Evolutionary conservation across 2,888 invertebrate species (phyloP).

Genomic region (Ichneumoninae sp.): DNA sequence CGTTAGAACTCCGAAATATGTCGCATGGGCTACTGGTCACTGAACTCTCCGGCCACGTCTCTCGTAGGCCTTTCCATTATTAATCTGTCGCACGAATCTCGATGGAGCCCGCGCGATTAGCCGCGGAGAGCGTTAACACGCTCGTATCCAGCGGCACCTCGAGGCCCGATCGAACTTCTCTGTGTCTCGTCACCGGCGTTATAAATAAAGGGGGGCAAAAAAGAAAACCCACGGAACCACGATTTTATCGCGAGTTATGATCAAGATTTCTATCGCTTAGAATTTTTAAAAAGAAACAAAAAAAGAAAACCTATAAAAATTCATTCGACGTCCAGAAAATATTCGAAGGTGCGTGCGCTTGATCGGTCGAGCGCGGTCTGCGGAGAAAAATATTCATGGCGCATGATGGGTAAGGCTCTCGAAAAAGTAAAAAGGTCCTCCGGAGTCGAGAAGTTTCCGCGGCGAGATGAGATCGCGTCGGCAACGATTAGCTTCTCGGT

Average conservation of each 20-base stretch:
- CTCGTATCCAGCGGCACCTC: constrained; percentile 44
- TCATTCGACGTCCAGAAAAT: constrained; percentile 10
- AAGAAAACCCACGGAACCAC: not conserved
- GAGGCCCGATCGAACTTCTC: constrained; percentile 17
- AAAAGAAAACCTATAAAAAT: constrained; percentile 11
- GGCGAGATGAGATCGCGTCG: not conserved
- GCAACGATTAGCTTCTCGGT: not conserved
- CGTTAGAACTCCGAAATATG: constrained; percentile 22
- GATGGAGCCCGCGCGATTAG: constrained; percentile 38
- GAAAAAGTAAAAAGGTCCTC: constrained; percentile 18
- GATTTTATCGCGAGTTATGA: constrained; percentile 32
- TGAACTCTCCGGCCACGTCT: constrained; percentile 42
- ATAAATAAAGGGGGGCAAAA: not conserved
- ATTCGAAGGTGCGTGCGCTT: constrained; percentile 15
- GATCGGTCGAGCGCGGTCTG: constrained; percentile 10
- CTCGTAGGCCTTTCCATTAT: constrained; percentile 31
- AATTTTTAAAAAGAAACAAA: constrained; percentile 12
- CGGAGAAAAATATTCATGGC: constrained; percentile 16
- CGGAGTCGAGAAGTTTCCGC: not conserved
- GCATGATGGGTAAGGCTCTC: constrained; percentile 31
- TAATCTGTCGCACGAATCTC: constrained; percentile 56
- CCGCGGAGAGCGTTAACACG: constrained; percentile 50
- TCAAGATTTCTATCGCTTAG: constrained; percentile 30
- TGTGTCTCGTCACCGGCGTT: constrained; percentile 4
- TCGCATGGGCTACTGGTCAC: constrained; percentile 57